Percentiles rank a stretch among this genome's conserved stretches.
These are phyloP conservation scores for Alces alces DNA, from an alignment of 2,113 vertebrate species.

Conservation along the genomic window DNA sequence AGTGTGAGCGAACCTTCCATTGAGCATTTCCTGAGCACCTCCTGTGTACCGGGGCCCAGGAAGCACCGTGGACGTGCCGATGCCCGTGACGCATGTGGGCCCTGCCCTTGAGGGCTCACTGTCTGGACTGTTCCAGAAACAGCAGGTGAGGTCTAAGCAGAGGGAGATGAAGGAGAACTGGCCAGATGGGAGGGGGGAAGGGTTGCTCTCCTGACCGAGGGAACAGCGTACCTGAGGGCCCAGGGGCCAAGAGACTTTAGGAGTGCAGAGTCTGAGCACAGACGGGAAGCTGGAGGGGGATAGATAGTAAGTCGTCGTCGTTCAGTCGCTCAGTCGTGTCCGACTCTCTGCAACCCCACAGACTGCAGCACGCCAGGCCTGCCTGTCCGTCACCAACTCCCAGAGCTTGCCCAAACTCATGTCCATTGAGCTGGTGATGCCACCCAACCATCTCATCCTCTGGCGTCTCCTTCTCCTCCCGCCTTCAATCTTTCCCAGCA, in stretches of 20 bases:
- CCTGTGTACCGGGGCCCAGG: background rate
- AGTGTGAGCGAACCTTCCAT: background rate
- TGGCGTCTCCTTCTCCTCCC: background rate
- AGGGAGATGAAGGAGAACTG: background rate
- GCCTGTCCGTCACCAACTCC: background rate
- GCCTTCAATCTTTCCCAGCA: background rate
- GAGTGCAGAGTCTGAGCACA: background rate
- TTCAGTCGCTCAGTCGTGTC: background rate
- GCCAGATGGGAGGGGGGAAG: background rate
- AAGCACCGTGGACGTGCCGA: too few species aligned
- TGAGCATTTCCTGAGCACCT: background rate
- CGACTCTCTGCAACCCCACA: background rate
- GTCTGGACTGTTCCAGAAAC: background rate
- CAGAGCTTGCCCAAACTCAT: background rate
- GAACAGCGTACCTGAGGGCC: fast-evolving
- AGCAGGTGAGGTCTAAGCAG: background rate
- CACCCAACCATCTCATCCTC: background rate
- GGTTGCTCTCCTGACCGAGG: background rate
- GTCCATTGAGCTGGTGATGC: background rate
- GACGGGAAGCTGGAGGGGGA: background rate
- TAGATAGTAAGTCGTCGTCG: background rate
- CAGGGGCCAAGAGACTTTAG: background rate
- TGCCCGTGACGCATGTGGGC: fast-evolving
- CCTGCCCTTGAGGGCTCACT: background rate
- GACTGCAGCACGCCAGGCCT: background rate